Base-by-base conservation (phyloP, 2,888 invertebrate genomes). In the Caenorhabditis sp. region DNA sequence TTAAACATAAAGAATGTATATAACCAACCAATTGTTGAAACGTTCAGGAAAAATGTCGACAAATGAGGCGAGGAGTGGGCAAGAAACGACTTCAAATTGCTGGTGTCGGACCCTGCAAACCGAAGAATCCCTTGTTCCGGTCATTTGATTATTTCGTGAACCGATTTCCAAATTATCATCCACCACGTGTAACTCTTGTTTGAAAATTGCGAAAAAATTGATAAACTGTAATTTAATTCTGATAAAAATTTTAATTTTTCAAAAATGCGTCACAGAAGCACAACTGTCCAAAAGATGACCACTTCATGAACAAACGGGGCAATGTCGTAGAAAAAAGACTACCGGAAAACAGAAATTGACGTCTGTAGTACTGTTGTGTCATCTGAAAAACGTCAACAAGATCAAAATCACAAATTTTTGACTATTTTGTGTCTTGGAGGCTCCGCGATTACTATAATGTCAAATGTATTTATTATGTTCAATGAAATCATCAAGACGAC, bases 41-140 rank as follows among this genome's bases (percentile, higher is more conserved):
- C 44, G 61, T 84, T 26, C 67, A 84, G 82, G 79, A 72, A 22
- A 78, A 83, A 62, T 85, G 85, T 51, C 83, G 83, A 24, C 76
- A 77, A 55, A 77, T 65, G 32, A 71, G 85, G 15, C 55, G 83
- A 35, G 79, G 80, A 58, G 58, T 47, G 20, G 67, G 67, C 15
- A 83, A 82, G 61, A 81, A 78, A 35, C 80, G 72, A 18, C 81
- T 85, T 2, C 71, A 80, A 64, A 81, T 85, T 40, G 76, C 82
- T 20, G 71, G 74, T 26, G 51, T 85, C 9, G 85, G 85, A 22
- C 80, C 85, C n/a, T 85, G 85, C 56, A 82, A 79, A 26, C 82
- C 82, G 22, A 82, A 82, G 44, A 69, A 82, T 65, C 82, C 82
- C 13, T 60, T 78, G 40, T 65, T 69, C 58, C 72, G 82, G 18